These are phyloP conservation scores for Xylocampa areola DNA, from an alignment of 2,888 invertebrate genomes.

Conservation along the genomic window DNA sequence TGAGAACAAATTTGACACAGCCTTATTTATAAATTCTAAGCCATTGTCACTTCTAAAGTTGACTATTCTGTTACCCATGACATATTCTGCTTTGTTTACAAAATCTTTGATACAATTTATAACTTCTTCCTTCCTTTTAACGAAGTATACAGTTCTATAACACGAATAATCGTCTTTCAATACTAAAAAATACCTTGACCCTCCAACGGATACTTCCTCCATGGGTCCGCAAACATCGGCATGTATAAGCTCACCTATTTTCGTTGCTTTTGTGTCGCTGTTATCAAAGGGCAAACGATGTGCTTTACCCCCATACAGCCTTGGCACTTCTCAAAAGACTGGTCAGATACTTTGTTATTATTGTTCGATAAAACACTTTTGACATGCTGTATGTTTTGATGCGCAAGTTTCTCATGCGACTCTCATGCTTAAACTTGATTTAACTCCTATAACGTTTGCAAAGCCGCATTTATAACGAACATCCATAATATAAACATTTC, in stretches of 20 bases:
- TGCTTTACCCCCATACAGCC: no score
- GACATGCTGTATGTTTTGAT: no score
- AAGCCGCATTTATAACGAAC: no score
- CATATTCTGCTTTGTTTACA: background rate
- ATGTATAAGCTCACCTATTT: constrained; percentile 6
- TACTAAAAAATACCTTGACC: constrained; percentile 16
- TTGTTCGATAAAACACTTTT: no score
- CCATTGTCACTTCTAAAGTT: background rate
- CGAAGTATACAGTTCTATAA: constrained; percentile 8
- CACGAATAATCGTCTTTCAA: constrained; percentile 15
- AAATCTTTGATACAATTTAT: background rate
- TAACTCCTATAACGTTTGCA: no score
- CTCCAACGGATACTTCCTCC: constrained; percentile 15
- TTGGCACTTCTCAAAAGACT: no score
- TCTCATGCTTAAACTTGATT: no score
- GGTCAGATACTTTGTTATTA: no score
- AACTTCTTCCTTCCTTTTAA: constrained; percentile 5
- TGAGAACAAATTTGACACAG: background rate
- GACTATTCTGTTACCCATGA: background rate
- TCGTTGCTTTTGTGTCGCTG: no score
- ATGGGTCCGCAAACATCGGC: constrained; percentile 23
- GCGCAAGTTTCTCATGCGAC: no score
- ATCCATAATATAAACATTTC: no score
- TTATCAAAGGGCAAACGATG: no score
- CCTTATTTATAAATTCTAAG: background rate